These are phyloP conservation scores for Chondrilla cf. caribensis DNA, from an alignment of 37 sponge, comb jelly and placozoan genomes.

Conservation along the genomic window DNA sequence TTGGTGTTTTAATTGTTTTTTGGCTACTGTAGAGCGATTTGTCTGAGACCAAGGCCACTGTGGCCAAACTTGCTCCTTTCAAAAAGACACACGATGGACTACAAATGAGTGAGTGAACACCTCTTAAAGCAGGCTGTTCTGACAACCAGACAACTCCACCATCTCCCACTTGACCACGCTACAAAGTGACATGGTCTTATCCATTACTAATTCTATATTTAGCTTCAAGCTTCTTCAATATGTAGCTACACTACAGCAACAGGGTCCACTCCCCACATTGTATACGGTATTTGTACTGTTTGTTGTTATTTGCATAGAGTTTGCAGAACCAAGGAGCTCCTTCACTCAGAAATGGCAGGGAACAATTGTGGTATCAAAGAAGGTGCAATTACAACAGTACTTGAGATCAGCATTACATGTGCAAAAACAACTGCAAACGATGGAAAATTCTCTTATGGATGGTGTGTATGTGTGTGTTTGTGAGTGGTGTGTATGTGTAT, in stretches of 20 bases:
- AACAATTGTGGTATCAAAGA: constrained; percentile 14
- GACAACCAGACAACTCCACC: too few species aligned
- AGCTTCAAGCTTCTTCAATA: too few species aligned
- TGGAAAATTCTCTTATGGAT: constrained; percentile 56
- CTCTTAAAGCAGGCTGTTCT: too few species aligned
- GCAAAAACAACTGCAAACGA: constrained; percentile 36
- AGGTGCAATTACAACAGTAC: constrained; percentile 29
- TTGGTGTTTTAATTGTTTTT: neutral
- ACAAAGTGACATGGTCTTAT: too few species aligned
- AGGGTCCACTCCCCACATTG: too few species aligned
- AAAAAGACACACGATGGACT: constrained; percentile 43
- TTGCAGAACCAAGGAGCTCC: neutral
- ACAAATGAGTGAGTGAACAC: constrained; percentile 33
- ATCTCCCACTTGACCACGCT: too few species aligned
- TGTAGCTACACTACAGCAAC: too few species aligned
- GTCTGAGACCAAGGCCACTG: neutral
- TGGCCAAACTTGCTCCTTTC: constrained; percentile 27
- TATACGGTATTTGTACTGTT: too few species aligned
- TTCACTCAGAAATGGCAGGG: neutral
- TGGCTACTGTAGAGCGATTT: constrained; percentile 1
- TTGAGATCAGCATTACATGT: constrained; percentile 9
- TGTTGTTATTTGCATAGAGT: too few species aligned
- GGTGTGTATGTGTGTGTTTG: constrained; percentile 42
- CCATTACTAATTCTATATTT: too few species aligned
- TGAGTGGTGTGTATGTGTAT: constrained; percentile 20